A percentile compares a stretch with the other conserved stretches of the same genome.
phyloP scores from a whole-genome alignment of 2,888 invertebrate genomes.

The Latrodectus hesperus region DNA sequence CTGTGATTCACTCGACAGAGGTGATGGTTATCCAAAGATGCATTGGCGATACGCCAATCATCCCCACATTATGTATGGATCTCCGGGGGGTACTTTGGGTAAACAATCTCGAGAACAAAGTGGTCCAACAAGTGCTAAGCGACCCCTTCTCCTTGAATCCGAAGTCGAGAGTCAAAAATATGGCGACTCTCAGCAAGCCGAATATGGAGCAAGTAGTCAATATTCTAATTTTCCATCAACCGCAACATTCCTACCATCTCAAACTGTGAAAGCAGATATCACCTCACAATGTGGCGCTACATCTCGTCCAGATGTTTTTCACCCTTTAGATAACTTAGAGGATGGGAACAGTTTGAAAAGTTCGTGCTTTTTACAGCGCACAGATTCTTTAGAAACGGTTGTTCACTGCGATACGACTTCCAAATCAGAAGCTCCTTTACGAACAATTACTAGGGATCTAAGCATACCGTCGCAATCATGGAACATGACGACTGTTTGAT shows the following conservation, averaged over 20 bases:
- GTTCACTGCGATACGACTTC: conserved; percentile 49
- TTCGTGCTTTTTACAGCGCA: conserved; percentile 57
- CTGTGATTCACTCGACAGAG: conserved; percentile 48
- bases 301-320: neutral
- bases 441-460: conserved; percentile 38
- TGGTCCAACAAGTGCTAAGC: conserved; percentile 20
- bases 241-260: conserved; percentile 35
- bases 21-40: conserved; percentile 62
- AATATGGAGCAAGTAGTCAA: conserved; percentile 20
- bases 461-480: conserved; percentile 40
- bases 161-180: conserved; percentile 25
- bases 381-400: conserved; percentile 62
- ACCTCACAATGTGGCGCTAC: neutral
- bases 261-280: conserved; percentile 58
- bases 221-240: conserved; percentile 31
- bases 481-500: conserved; percentile 65
- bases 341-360: conserved; percentile 47
- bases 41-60: conserved; percentile 66
- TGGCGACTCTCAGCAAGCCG: neutral
- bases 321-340: conserved; percentile 23
- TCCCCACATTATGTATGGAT: conserved; percentile 54
- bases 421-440: conserved; percentile 42
- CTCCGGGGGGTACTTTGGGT: conserved; percentile 10
- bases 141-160: conserved; percentile 53
- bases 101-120: conserved; percentile 34